Conservation (phyloP, 2,888 invertebrate species). For the Polyploca ridens region DNA sequence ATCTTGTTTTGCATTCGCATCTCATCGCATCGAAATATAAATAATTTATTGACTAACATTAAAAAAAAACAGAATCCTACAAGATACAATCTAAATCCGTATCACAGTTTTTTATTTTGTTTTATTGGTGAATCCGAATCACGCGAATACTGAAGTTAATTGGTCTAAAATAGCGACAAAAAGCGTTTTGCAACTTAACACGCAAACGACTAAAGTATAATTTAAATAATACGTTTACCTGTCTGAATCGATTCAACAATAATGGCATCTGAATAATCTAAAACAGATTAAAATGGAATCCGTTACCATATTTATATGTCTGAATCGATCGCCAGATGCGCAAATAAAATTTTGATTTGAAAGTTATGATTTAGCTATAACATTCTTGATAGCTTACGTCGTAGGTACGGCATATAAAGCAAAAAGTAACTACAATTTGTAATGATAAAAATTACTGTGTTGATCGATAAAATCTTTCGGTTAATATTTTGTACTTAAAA, state of each 20-base stretch:
- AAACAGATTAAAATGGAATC: conserved; percentile 46
- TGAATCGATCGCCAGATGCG: conserved; percentile 33
- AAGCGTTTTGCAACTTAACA: conserved; percentile 71
- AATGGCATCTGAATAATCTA: conserved; percentile 64
- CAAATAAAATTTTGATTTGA: conserved; percentile 32
- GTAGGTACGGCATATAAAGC: not conserved
- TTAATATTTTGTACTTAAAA: conserved; percentile 30
- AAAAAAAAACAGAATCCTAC: not conserved
- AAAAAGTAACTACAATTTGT: not conserved
- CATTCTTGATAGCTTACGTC: not conserved
- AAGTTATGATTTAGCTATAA: conserved; percentile 22
- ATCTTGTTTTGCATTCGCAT: not conserved
- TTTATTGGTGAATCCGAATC: conserved; percentile 65
- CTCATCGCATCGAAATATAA: not conserved
- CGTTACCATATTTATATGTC: conserved; percentile 28
- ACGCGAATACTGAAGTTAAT: conserved; percentile 56
- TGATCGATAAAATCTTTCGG: conserved; percentile 23
- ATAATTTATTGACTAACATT: not conserved
- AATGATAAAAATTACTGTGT: not conserved
- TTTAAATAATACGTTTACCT: conserved; percentile 76
- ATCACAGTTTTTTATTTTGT: conserved; percentile 27
- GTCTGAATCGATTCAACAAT: conserved; percentile 61
- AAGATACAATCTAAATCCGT: not conserved
- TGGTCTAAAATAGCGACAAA: conserved; percentile 71
- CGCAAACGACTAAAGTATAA: conserved; percentile 65